Evolutionary conservation across 2,797 vertebrate species (phyloP), one percentile per base, ranked within the genome.

Genomic region (Macropus fuliginosus): DNA sequence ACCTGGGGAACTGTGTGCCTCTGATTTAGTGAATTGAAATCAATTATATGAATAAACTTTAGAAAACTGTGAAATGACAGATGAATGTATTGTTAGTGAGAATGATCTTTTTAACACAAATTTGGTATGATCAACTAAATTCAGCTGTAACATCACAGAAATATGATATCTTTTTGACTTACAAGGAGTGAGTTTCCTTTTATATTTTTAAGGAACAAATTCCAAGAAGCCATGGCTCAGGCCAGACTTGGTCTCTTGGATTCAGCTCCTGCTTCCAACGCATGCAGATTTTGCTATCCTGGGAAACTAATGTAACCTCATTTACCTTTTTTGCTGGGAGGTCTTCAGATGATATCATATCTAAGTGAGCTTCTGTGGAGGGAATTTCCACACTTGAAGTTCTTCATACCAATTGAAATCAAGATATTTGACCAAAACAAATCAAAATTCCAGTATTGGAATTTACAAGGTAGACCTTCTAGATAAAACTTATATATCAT

Each of bases 161-260:
- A 66, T 5, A 54, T 34, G 28, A 27, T 29, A 50, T 46, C 54
- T 66, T 66, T n/a, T n/a, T n/a, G 13, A 66, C 4, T 66, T 66
- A 1, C 24, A 29, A 54, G 52, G 54, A 74, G 31, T 55, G 54
- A 31, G 14, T 46, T 59, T 92, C 11, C 34, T 24, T 56, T 91
- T 94, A 16, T n/a, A 56, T 57, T 94, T 74, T 94, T 74, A 95
- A 90, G 9, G n/a, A 92, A 10, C 46, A 31, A 66, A 96, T 95
- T 91, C 54, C 55, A 81, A 6, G 62, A 66, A 14, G 34, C 34
- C 34, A 5, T 66, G 59, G 12, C 59, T 62, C 29, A 62, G 29
- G 59, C 59, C 29, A 66, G 59, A 66, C 59, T 34, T 66, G 59
- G 13, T 66, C 59, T 66, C 62, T 66, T 59, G 57, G 57, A 34